These are phyloP conservation scores for Drosophila kanapiae DNA, from an alignment of 1,140 invertebrate species.

Conservation along the genomic window DNA sequence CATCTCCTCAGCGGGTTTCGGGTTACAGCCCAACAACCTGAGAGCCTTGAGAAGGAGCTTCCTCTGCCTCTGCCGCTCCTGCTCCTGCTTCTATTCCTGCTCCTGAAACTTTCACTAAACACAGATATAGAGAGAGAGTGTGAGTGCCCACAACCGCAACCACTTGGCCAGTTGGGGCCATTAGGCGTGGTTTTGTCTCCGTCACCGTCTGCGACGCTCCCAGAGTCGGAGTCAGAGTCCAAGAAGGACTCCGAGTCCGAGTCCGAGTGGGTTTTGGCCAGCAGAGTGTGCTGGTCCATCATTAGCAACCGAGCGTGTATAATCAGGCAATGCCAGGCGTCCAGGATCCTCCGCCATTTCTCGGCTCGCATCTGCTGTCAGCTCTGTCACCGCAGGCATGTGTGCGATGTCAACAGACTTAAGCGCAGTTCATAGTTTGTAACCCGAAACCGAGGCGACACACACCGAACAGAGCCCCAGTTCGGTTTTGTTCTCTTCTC, in stretches of 20 bases:
- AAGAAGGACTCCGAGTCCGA: neutral
- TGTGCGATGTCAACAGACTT: constrained; percentile 61
- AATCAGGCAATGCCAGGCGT: constrained; percentile 49
- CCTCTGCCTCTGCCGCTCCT: neutral
- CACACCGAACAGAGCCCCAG: neutral
- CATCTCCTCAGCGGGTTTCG: neutral
- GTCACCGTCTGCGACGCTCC: too few species aligned
- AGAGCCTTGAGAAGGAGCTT: constrained; percentile 9
- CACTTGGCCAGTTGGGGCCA: constrained; percentile 39
- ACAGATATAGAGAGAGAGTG: too few species aligned
- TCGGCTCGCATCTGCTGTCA: neutral
- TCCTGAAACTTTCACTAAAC: neutral
- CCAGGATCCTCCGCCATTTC: neutral
- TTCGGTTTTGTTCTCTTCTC: neutral
- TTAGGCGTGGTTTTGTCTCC: constrained; percentile 37
- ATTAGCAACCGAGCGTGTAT: constrained; percentile 47
- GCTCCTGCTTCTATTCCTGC: neutral
- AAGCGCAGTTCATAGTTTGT: constrained; percentile 45
- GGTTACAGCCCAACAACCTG: constrained; percentile 19
- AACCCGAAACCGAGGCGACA: constrained; percentile 40
- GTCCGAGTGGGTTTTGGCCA: neutral
- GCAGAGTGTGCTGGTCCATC: constrained; percentile 18
- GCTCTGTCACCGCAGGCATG: constrained; percentile 33
- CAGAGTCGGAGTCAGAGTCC: too few species aligned
- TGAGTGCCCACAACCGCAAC: constrained; percentile 28